These are phyloP conservation scores for Pandemis heparana DNA, from an alignment of 2,888 invertebrate species.

Conservation along the genomic window DNA sequence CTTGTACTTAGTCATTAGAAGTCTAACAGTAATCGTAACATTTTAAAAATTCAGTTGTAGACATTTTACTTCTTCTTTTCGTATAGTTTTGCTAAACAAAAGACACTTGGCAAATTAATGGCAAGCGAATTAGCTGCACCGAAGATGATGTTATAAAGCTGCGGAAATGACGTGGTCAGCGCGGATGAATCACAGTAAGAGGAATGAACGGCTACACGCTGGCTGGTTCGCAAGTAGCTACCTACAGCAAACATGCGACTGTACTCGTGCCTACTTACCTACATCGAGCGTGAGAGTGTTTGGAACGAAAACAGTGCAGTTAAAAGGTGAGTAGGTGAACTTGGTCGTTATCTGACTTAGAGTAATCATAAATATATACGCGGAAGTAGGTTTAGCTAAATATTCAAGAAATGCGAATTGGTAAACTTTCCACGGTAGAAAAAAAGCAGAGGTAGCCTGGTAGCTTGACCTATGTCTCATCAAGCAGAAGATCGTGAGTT, in stretches of 20 bases:
- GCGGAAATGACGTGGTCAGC: slow-evolving; percentile 24
- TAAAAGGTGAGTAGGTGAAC: not conserved
- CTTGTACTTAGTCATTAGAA: no score
- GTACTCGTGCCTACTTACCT: not conserved
- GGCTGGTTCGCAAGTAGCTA: slow-evolving; percentile 5
- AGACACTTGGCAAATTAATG: not conserved
- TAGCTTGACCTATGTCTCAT: no score
- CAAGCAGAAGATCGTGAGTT: no score
- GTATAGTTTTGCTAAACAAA: not conserved
- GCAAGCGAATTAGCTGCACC: not conserved
- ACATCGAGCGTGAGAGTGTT: not conserved
- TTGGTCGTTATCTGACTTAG: not conserved
- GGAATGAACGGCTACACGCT: slow-evolving; percentile 4
- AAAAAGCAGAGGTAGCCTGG: no score
- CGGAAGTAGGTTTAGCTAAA: not conserved
- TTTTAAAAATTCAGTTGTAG: no score
- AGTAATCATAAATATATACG: not conserved
- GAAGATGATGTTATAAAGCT: not conserved
- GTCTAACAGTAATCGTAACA: no score
- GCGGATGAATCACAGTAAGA: slow-evolving; percentile 19
- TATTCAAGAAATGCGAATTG: no score
- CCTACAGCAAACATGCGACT: not conserved
- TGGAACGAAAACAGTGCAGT: not conserved
- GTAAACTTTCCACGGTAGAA: no score
- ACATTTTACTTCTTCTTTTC: no score